Evolutionary conservation across 1,140 invertebrate genomes (phyloP).

Genomic region (Aphelinus certus): DNA sequence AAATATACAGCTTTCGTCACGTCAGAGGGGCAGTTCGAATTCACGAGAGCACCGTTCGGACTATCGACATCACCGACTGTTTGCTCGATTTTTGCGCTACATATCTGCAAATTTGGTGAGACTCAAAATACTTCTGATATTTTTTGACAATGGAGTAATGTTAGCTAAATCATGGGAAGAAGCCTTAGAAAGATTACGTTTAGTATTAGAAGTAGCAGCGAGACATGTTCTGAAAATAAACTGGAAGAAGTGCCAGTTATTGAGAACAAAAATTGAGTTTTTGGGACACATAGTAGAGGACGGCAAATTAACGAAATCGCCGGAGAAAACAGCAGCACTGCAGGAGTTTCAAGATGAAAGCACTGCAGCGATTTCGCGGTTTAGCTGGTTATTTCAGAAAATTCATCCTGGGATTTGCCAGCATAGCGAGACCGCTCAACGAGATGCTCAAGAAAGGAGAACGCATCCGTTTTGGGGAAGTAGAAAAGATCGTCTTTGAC

Average conservation of each 20-base stretch:
- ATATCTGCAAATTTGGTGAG: constrained; percentile 7
- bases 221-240: not conserved
- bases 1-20: constrained; percentile 21
- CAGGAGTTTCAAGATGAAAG: constrained; percentile 43
- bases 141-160: constrained; percentile 5
- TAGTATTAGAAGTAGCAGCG: not conserved
- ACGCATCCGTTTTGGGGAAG: no score
- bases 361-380: constrained; percentile 40
- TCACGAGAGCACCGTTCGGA: constrained; percentile 27
- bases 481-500: not conserved
- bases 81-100: constrained; percentile 7
- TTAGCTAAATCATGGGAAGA: not conserved
- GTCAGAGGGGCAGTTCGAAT: constrained; percentile 25
- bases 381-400: constrained; percentile 40
- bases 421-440: constrained; percentile 17
- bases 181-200: not conserved
- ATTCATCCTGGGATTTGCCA: constrained; percentile 29
- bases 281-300: constrained; percentile 25
- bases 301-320: not conserved
- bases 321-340: constrained; percentile 50
- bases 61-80: constrained; percentile 27
- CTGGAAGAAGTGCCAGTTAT: constrained; percentile 31
- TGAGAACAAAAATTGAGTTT: constrained; percentile 17
- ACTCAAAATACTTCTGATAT: not conserved
- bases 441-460: constrained; percentile 7